Conservation (phyloP, 2,113 vertebrate species). For the Bettongia penicillata region DNA sequence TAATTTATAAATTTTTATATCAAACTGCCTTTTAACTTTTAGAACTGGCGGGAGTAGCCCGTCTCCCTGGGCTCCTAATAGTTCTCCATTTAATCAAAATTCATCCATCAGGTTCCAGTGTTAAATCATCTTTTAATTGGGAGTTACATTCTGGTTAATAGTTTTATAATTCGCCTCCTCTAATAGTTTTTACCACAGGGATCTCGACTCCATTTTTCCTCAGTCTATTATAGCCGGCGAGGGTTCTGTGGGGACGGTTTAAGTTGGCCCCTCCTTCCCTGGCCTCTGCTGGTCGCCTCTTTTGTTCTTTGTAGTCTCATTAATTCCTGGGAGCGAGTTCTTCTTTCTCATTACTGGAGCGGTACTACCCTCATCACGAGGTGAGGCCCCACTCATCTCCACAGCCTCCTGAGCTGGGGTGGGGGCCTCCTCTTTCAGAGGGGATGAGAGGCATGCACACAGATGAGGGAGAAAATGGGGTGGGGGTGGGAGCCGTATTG, state of each 20-base stretch:
- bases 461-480: background rate
- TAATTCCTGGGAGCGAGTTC: constrained; percentile 84
- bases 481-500: background rate
- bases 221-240: constrained; percentile 86
- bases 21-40: constrained; percentile 96
- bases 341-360: constrained; percentile 83
- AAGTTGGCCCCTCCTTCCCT: constrained; percentile 79
- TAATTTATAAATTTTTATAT: constrained; percentile 99
- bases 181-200: constrained; percentile 98
- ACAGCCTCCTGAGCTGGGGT: constrained; percentile 9
- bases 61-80: constrained; percentile 97
- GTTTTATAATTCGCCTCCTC: constrained; percentile 98
- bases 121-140: constrained; percentile 99
- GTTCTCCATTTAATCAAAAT: constrained; percentile 99
- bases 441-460: background rate
- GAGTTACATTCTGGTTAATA: constrained; percentile 99
- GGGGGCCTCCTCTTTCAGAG: background rate
- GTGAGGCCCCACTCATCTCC: constrained; percentile 75
- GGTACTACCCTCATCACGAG: constrained; percentile 74
- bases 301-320: constrained; percentile 88
- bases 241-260: constrained; percentile 84
- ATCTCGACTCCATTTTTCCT: constrained; percentile 95
- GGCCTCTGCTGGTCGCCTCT: constrained; percentile 76
- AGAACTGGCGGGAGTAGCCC: constrained; percentile 90
- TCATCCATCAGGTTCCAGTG: constrained; percentile 99